These are phyloP conservation scores for Anneissia japonica DNA, from an alignment of 35 echinoderm and acorn worm species.

Conservation along the genomic window DNA sequence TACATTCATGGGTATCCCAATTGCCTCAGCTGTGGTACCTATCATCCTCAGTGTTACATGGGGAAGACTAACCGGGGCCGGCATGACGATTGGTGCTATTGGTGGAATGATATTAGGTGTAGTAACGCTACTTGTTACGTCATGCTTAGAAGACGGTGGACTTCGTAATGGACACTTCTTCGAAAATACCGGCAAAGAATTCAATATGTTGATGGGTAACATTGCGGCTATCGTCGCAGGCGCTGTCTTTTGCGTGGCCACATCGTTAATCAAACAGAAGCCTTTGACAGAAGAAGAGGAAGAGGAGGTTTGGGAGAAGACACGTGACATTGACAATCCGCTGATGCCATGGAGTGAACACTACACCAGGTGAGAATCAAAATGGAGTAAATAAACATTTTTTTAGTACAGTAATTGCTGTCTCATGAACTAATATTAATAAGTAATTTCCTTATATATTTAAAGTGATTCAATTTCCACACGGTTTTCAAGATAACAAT, in stretches of 20 bases:
- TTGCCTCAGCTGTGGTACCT: slow-evolving; percentile 74
- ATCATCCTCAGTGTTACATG: slow-evolving; percentile 78
- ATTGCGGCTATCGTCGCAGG: slow-evolving; percentile 52
- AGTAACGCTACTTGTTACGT: slow-evolving; percentile 1
- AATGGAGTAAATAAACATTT: background rate
- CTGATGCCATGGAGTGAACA: slow-evolving; percentile 82
- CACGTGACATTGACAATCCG: slow-evolving; percentile 92
- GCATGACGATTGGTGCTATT: slow-evolving; percentile 65
- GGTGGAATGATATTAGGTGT: slow-evolving; percentile 55
- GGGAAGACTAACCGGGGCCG: slow-evolving; percentile 63
- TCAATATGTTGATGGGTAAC: slow-evolving; percentile 91
- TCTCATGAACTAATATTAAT: too few relatives aligned
- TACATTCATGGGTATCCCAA: slow-evolving; percentile 84
- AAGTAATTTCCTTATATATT: background rate
- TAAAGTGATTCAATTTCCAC: background rate
- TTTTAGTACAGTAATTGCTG: background rate
- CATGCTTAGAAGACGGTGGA: background rate
- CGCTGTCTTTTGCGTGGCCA: slow-evolving; percentile 36
- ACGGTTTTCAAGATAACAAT: background rate
- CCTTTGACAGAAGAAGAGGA: slow-evolving; percentile 29
- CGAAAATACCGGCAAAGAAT: slow-evolving; percentile 49
- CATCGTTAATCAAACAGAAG: slow-evolving; percentile 35
- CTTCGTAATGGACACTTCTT: background rate
- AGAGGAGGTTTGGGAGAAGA: slow-evolving; percentile 84
- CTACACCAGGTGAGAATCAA: slow-evolving; percentile 61